Evolutionary conservation across 2,113 vertebrate genomes (phyloP).

Genomic region (Tenebrosternarchus preto): DNA sequence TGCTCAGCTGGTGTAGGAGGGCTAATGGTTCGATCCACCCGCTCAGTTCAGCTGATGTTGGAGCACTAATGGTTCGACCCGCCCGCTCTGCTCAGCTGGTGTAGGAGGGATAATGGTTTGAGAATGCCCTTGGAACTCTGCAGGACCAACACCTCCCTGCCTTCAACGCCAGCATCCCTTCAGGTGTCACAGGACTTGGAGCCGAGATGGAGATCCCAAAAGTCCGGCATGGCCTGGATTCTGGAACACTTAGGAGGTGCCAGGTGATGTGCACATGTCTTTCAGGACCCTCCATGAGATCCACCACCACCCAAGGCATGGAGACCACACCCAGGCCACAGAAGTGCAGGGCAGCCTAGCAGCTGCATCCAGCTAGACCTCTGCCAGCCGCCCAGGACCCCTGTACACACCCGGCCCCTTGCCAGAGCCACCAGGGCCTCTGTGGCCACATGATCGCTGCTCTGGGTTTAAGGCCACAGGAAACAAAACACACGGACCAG

Average conservation of each 20-base stretch:
- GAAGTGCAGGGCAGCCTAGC: no score
- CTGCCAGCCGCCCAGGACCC: no score
- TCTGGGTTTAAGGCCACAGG: conserved; percentile 48
- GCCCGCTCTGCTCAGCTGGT: neutral
- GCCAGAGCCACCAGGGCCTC: neutral
- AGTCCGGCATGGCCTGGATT: neutral
- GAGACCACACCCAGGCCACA: no score
- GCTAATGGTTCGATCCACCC: neutral
- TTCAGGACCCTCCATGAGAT: no score
- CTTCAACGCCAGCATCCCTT: neutral
- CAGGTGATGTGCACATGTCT: no score
- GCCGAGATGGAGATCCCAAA: neutral
- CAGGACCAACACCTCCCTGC: neutral
- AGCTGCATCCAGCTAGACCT: no score
- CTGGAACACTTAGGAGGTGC: neutral
- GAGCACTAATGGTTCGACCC: neutral
- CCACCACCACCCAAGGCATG: no score
- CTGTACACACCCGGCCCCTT: no score
- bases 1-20: neutral
- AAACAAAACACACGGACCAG: conserved; percentile 34
- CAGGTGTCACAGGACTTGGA: neutral
- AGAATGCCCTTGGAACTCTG: neutral
- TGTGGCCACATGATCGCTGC: conserved; percentile 8
- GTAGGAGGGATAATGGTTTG: neutral
- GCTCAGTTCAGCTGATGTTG: neutral